Evolutionary conservation across 1,140 invertebrate genomes (phyloP).

Genomic region (Planococcus citri): DNA sequence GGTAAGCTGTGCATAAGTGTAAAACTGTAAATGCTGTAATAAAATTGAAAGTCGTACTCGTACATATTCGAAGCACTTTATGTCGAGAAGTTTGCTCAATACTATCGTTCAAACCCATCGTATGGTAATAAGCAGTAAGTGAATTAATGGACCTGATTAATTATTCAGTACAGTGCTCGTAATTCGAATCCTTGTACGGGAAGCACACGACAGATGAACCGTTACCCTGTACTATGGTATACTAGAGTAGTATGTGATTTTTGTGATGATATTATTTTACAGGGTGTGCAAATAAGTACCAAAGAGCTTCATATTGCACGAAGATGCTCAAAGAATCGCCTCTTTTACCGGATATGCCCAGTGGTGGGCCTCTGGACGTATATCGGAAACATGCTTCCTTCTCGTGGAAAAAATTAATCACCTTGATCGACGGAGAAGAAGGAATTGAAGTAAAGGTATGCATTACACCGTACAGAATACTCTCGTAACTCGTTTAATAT

Average conservation of each 20-base stretch:
- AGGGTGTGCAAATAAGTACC: neutral
- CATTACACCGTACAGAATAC: no score
- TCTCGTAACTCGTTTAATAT: neutral
- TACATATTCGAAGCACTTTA: neutral
- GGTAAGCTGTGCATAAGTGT: no score
- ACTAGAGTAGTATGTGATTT: neutral
- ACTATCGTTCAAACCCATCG: neutral
- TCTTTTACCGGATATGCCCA: constrained; percentile 24
- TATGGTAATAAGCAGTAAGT: neutral
- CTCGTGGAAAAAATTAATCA: constrained; percentile 66
- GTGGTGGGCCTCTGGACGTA: constrained; percentile 40
- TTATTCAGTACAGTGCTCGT: neutral
- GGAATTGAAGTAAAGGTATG: constrained; percentile 40
- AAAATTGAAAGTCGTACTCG: no score
- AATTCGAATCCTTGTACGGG: no score
- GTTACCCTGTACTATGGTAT: no score
- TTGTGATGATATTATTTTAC: neutral
- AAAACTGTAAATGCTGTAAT: no score
- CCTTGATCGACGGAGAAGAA: constrained; percentile 52
- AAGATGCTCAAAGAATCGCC: neutral
- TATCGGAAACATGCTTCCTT: constrained; percentile 66
- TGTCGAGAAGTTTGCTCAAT: neutral
- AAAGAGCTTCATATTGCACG: neutral
- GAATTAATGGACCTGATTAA: neutral
- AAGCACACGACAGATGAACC: no score